Evolutionary conservation across 2,113 vertebrate species (phyloP).

Genomic region (Triplophysa siluroides): DNA sequence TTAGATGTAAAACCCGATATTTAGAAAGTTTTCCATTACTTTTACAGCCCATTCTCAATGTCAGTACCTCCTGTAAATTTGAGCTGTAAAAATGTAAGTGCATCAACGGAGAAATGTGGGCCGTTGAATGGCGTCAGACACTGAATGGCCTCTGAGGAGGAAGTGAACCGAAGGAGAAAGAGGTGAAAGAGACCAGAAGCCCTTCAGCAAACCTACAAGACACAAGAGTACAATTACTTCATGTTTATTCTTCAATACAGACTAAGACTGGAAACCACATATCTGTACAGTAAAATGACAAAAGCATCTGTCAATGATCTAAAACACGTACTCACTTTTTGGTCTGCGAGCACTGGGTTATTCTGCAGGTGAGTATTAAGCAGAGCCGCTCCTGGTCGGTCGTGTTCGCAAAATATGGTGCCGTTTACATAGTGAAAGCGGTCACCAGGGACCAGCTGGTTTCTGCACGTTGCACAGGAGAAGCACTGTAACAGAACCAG

Average conservation of each 20-base stretch:
- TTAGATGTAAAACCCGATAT: background rate
- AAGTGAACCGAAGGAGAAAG: constrained; percentile 41
- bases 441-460: constrained; percentile 78
- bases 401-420: constrained; percentile 82
- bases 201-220: constrained; percentile 74
- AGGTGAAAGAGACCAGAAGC: background rate
- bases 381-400: constrained; percentile 71
- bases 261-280: too few relatives aligned
- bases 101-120: constrained; percentile 9
- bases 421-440: constrained; percentile 81
- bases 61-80: background rate
- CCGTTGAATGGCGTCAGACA: constrained; percentile 38
- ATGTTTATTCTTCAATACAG: background rate
- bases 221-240: background rate
- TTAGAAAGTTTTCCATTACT: background rate
- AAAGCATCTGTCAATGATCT: too few relatives aligned
- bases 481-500: constrained; percentile 71
- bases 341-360: constrained; percentile 75
- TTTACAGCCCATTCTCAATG: background rate
- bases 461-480: constrained; percentile 81
- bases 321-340: constrained; percentile 71
- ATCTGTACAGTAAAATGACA: too few relatives aligned
- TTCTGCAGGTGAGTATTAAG: constrained; percentile 72
- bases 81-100: constrained; percentile 9
- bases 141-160: constrained; percentile 14